Evolutionary conservation across 2,113 vertebrate genomes (phyloP), one percentile per base, ranked within the genome.

Genomic region (Sturnus vulgaris): DNA sequence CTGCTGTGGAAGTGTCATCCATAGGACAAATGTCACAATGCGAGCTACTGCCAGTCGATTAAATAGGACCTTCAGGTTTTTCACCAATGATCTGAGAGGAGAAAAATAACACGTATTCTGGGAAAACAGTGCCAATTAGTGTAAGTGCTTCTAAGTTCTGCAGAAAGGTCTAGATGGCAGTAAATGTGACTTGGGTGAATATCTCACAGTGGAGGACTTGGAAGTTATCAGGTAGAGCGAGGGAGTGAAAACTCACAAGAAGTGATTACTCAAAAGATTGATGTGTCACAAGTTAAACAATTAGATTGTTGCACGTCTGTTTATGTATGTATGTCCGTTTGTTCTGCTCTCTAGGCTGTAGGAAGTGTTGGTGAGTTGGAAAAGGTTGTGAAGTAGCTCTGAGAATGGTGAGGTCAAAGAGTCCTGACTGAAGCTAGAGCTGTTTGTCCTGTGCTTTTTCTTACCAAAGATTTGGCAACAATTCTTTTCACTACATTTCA

Each of bases 401-500:
- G 30, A 64, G 55, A 73, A 28, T 2, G 27, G 31, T 37, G 57
- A 76, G 57, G 61, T 75, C 42, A 33, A 0, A 21, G 44, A 68
- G 42, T 30, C 66, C 66, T 31, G 5, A 30, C 49, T 64, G n/a
- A 59, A 56, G 53, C 28, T 33, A 23, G 14, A 76, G 61, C 42
- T 37, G 8, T 27, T 89, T 7, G 6, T 80, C 53, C 37, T 44
- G 23, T 44, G 56, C 49, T 40, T 64, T 46, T 16, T 65, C 55
- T 65, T 35, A 30, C 20, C 18, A 18, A 47, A 70, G 17, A n/a
- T 33, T 13, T 65, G 60, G 46, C 40, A 69, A 15, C 21, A 25
- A 21, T 68, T 72, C 0, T 0, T 49, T 15, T 15, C 6, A 4
- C 37, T 42, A 0, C 30, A 28, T 59, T 64, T 83, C 72, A 77